Evolutionary conservation across 2,113 vertebrate genomes (phyloP).

Genomic region (Sebastes schlegelii): DNA sequence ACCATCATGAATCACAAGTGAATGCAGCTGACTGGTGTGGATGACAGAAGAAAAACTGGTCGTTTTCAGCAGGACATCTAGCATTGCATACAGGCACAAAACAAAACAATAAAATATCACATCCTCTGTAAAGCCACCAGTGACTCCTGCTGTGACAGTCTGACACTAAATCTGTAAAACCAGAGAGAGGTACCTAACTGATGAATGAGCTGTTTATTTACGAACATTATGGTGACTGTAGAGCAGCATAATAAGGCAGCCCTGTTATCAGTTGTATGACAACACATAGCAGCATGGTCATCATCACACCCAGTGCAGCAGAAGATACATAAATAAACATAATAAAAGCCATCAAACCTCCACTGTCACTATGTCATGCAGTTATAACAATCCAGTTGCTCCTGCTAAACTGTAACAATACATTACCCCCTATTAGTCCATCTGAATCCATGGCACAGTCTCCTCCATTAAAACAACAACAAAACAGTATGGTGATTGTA

Average conservation of each 20-base stretch:
- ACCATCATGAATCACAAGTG: neutral
- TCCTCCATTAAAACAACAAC: neutral
- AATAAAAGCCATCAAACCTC: neutral
- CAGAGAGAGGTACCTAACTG: neutral
- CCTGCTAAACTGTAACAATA: neutral
- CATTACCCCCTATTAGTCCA: neutral
- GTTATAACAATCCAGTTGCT: neutral
- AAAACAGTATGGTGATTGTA: too few species aligned
- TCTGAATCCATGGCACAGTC: neutral
- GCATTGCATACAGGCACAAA: neutral
- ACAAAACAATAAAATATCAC: neutral
- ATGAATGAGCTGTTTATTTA: neutral
- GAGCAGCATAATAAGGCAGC: neutral
- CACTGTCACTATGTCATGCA: neutral
- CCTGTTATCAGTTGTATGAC: neutral
- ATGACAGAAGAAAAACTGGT: neutral
- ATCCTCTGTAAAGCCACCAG: neutral
- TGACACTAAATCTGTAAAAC: neutral
- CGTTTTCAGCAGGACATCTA: neutral
- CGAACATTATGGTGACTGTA: neutral
- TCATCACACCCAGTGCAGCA: neutral
- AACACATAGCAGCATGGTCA: slow-evolving; percentile 23
- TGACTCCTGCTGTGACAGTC: neutral
- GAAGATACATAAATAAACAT: neutral
- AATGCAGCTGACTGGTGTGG: neutral